Conservation (phyloP, 2,797 vertebrate species). For the Diplodus puntazzo region DNA sequence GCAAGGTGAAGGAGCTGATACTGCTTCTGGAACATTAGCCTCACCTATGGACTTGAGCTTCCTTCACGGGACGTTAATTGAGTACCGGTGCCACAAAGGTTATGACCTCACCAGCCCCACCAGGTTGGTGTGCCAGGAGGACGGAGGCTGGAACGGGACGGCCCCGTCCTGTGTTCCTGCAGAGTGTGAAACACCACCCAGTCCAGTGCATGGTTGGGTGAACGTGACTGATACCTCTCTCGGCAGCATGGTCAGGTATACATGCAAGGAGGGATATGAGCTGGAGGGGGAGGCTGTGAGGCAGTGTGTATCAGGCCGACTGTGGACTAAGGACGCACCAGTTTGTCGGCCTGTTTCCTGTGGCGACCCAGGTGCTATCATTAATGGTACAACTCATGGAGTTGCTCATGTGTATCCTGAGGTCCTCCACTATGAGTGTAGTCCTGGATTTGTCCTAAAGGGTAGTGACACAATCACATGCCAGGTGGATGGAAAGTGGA, state of each 20-base stretch:
- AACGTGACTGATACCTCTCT: conserved; percentile 88
- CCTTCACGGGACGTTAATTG: conserved; percentile 88
- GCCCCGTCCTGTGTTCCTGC: conserved; percentile 91
- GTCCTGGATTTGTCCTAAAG: conserved; percentile 89
- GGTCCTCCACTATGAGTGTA: conserved; percentile 87
- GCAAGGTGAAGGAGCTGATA: conserved; percentile 54
- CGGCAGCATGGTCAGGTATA: conserved; percentile 87
- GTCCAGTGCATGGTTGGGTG: conserved; percentile 89
- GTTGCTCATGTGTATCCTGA: conserved; percentile 84
- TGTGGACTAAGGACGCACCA: conserved; percentile 90
- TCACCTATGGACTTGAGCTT: conserved; percentile 85
- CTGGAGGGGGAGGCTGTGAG: conserved; percentile 89
- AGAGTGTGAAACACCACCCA: conserved; percentile 87
- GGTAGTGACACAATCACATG: conserved; percentile 87
- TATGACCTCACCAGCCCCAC: conserved; percentile 89
- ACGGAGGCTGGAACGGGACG: conserved; percentile 95
- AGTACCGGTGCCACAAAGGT: conserved; percentile 90
- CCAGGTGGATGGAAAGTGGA: conserved; percentile 89
- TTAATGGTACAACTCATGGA: conserved; percentile 86
- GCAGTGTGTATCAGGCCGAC: conserved; percentile 88
- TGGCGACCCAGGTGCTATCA: conserved; percentile 82
- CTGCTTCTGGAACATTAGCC: conserved; percentile 10
- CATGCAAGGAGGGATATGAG: conserved; percentile 89
- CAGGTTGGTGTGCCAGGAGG: conserved; percentile 90
- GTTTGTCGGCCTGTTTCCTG: conserved; percentile 87